These are phyloP conservation scores for Hermaeophaga mercurialis DNA, from an alignment of 2,888 invertebrate species.

Conservation along the genomic window DNA sequence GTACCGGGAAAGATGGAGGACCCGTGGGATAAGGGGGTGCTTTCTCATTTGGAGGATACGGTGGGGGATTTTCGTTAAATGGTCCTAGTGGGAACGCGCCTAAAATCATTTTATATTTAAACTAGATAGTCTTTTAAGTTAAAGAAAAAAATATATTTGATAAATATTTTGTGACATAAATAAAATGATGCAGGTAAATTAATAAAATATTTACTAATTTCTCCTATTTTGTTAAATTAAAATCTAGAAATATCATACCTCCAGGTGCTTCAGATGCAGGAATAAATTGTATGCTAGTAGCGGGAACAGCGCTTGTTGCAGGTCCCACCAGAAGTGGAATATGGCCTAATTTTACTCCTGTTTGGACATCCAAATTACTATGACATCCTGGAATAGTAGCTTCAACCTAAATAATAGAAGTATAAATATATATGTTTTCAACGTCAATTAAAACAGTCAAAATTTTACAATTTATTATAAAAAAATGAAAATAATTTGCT, in stretches of 20 bases:
- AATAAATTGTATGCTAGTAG: too few relatives aligned
- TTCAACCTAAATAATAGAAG: too few relatives aligned
- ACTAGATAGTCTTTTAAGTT: too few relatives aligned
- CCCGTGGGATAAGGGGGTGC: conserved; percentile 22
- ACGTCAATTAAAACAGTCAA: background rate
- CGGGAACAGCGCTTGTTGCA: background rate
- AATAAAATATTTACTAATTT: too few relatives aligned
- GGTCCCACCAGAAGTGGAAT: conserved; percentile 10
- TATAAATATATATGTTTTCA: too few relatives aligned
- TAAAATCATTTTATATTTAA: conserved; percentile 2
- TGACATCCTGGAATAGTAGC: conserved; percentile 24
- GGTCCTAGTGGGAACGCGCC: conserved; percentile 12
- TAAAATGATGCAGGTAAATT: too few relatives aligned
- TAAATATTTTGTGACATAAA: too few relatives aligned
- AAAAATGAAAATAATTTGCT: too few relatives aligned
- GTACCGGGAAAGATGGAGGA: background rate
- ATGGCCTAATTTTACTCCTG: conserved; percentile 23
- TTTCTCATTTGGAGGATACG: conserved; percentile 15
- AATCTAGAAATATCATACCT: conserved; percentile 15
- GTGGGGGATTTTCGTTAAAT: background rate
- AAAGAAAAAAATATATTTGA: too few relatives aligned
- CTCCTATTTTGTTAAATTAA: too few relatives aligned
- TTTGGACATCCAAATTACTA: conserved; percentile 15
- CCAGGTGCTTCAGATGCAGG: conserved; percentile 19
- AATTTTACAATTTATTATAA: too few relatives aligned